Evolutionary conservation across 2,888 invertebrate species (phyloP).

Genomic region (Drosophila parthenogenetica): DNA sequence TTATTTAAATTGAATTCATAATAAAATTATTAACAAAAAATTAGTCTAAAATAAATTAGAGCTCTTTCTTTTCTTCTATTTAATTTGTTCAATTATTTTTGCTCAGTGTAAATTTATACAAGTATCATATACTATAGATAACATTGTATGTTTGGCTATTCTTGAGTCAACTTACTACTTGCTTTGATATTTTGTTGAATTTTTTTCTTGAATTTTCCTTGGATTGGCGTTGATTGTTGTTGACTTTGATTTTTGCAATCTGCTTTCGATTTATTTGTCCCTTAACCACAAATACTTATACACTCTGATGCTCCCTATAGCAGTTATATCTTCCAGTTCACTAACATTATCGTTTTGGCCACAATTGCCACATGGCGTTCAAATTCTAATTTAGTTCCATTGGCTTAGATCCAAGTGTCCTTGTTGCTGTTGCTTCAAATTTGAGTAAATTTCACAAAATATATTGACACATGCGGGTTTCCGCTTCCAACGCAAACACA

Average conservation of each 20-base stretch:
- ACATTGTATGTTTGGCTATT: conserved; percentile 13
- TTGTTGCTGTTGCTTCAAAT: conserved; percentile 53
- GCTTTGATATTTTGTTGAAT: conserved; percentile 5
- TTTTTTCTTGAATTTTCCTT: conserved; percentile 23
- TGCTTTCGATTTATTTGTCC: conserved; percentile 73
- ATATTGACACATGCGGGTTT: conserved; percentile 72
- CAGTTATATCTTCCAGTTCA: conserved; percentile 65
- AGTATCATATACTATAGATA: not conserved
- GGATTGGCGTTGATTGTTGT: conserved; percentile 66
- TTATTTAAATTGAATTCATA: too few species aligned
- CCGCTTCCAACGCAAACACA: not conserved
- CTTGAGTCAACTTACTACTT: conserved; percentile 23
- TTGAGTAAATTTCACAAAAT: conserved; percentile 72
- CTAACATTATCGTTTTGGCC: conserved; percentile 50
- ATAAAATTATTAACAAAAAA: too few species aligned
- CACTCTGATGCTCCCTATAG: not conserved
- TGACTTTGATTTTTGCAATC: conserved; percentile 78
- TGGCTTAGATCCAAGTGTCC: conserved; percentile 50
- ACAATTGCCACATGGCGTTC: conserved; percentile 33
- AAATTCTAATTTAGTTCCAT: conserved; percentile 75
- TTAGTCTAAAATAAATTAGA: too few species aligned
- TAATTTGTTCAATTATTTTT: too few species aligned
- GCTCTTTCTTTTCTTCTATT: too few species aligned
- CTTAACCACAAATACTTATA: conserved; percentile 15
- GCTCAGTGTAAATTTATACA: too few species aligned